Evolutionary conservation across 2,888 invertebrate genomes (phyloP), one percentile per base, ranked within the genome.

Genomic region (Phortica okadai): DNA sequence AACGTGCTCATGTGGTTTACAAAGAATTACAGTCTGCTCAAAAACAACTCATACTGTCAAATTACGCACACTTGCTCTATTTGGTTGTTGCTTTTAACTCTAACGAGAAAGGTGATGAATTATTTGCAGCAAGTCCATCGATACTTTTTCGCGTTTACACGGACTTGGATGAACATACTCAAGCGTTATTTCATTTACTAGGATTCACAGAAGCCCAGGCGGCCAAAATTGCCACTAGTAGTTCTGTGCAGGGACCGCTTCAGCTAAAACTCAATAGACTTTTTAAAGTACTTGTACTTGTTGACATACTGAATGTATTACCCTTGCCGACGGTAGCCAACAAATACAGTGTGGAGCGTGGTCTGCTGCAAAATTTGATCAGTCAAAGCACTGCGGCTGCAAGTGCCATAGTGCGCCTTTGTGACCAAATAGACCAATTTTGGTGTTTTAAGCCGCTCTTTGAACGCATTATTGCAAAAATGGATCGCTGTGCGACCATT

Each of bases 1-100:
- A 93, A 11, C 93, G 93, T 72, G 96, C 97, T 0, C 93, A 94
- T 82, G 92, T 93, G 80, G 92, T 99, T n/a, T 94, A 96, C 83
- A 92, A 92, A 7, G 98, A 98, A 89, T 92, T 98, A 78, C 92
- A 93, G 79, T 90, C 91, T 74, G 97, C 97, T 0, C 94, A 96
- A 81, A 92, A 93, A 70, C 94, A 95, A 70, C 92, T 99, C 76
- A 96, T 98, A 14, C 92, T 99, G 69, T 91, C 95, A 83, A 96
- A 96, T 82, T 94, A 95, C 87, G 93, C 98, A 56, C 99, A 99
- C 91, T 92, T 99, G 25, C 92, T 99, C 73, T 98, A 96, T 92
- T 92, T 98, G 50, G 95, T 98, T 0, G 85, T 90, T 10, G 82
- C 86, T 41, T 91, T 91, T 33, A 90, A 89, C 76, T 89, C 89